Conservation (phyloP, 2,888 invertebrate species). For the Sinopyrophorus schimmeli region DNA sequence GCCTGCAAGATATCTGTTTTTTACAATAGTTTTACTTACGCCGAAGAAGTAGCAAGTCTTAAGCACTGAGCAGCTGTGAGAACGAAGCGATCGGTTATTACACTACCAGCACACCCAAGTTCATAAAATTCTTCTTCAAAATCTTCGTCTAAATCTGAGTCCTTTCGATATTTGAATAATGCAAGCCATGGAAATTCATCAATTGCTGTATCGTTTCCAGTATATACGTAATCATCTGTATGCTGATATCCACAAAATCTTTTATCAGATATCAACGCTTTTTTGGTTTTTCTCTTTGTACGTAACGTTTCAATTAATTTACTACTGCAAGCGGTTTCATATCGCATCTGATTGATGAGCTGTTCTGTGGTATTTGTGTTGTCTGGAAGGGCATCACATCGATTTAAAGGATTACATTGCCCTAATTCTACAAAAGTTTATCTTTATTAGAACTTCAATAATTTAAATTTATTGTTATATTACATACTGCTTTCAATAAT, state of each 20-base stretch:
- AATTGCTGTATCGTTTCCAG: neutral
- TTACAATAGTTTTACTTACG: too few species aligned
- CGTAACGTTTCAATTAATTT: too few species aligned
- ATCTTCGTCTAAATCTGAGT: slow-evolving; percentile 1
- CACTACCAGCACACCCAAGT: neutral
- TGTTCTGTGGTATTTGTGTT: too few species aligned
- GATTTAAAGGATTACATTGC: too few species aligned
- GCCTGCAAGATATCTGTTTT: too few species aligned
- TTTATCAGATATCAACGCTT: neutral
- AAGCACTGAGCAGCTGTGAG: slow-evolving; percentile 9
- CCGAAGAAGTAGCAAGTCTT: neutral
- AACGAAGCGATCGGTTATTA: neutral
- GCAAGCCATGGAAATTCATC: slow-evolving; percentile 12
- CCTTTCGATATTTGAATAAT: neutral
- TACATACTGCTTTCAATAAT: too few species aligned
- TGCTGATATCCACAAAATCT: slow-evolving; percentile 8
- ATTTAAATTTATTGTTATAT: too few species aligned
- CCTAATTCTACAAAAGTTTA: too few species aligned
- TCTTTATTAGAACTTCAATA: too few species aligned
- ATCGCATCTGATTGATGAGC: too few species aligned
- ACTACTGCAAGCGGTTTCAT: too few species aligned
- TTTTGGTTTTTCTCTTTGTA: neutral
- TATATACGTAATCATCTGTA: slow-evolving; percentile 5
- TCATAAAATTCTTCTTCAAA: neutral
- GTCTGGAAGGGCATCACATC: too few species aligned